These are phyloP conservation scores for Antheraea mylitta DNA, from an alignment of 1,140 invertebrate species.

Conservation along the genomic window DNA sequence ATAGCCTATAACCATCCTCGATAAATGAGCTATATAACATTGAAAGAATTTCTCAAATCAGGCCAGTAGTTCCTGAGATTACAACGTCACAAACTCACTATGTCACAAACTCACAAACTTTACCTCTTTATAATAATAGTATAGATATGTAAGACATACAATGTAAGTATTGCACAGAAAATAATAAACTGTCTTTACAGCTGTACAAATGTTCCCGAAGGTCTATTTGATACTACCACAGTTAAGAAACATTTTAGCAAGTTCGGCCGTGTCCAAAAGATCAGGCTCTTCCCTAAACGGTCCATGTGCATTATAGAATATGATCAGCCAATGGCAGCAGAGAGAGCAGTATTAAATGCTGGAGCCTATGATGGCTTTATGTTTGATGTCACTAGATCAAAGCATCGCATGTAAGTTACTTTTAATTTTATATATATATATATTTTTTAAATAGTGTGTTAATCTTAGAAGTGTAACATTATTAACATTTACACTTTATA, in stretches of 20 bases:
- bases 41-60: too few species aligned
- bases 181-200: constrained; percentile 45
- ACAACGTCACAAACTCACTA: too few species aligned
- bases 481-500: too few species aligned
- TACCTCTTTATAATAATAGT: too few species aligned
- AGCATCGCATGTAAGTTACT: constrained; percentile 54
- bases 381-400: constrained; percentile 80
- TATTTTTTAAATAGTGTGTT: too few species aligned
- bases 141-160: too few species aligned
- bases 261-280: constrained; percentile 81
- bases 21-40: too few species aligned
- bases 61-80: too few species aligned
- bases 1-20: too few species aligned
- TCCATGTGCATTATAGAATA: constrained; percentile 82
- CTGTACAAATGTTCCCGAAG: constrained; percentile 82
- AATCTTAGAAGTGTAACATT: too few species aligned
- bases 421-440: background rate
- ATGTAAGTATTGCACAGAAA: too few species aligned
- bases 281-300: constrained; percentile 80
- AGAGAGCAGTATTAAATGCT: constrained; percentile 79
- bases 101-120: too few species aligned
- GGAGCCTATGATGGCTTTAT: constrained; percentile 80
- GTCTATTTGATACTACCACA: constrained; percentile 80
- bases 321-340: constrained; percentile 78
- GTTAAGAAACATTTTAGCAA: constrained; percentile 83